A percentile compares a stretch with the other conserved stretches of the same genome.
Evolutionary conservation across 1,140 invertebrate species (phyloP).

Genomic region (Drosophila nikananu): DNA sequence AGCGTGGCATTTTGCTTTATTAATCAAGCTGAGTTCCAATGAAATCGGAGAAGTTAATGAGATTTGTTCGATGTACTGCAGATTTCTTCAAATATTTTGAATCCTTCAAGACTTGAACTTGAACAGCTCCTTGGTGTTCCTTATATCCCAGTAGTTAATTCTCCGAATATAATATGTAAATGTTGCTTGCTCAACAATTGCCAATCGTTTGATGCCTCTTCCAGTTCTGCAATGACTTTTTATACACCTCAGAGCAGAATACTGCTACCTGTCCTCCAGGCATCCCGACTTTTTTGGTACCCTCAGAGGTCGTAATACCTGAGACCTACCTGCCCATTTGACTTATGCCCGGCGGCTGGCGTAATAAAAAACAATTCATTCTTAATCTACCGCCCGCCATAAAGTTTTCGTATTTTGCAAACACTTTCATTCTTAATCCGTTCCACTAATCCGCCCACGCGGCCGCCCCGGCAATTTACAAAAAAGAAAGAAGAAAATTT

Average conservation of each 20-base stretch:
- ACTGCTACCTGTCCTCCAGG: conserved; percentile 2
- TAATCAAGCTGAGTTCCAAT: not conserved
- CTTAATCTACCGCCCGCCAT: conserved; percentile 68
- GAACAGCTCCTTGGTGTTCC: not conserved
- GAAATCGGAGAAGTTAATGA: not conserved
- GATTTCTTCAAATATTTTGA: not conserved
- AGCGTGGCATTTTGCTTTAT: conserved; percentile 37
- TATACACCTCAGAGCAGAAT: conserved; percentile 16
- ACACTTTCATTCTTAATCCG: conserved; percentile 82
- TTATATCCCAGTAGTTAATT: not conserved
- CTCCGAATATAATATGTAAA: conserved; percentile 23
- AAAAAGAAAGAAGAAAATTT: conserved; percentile 33
- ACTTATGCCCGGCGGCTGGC: conserved; percentile 49
- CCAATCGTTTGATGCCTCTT: conserved; percentile 53
- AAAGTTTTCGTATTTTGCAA: conserved; percentile 75
- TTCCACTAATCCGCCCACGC: conserved; percentile 61
- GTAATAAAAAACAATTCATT: conserved; percentile 81
- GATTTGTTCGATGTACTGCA: not conserved
- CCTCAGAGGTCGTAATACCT: conserved; percentile 19
- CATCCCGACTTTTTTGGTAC: conserved; percentile 41
- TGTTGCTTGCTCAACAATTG: conserved; percentile 48
- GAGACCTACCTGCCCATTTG: conserved; percentile 43
- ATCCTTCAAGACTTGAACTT: conserved; percentile 10
- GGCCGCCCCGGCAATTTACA: conserved; percentile 23
- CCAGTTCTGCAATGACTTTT: conserved; percentile 23